Conservation (phyloP, 2,113 vertebrate genomes). For the Charadrius vociferus region DNA sequence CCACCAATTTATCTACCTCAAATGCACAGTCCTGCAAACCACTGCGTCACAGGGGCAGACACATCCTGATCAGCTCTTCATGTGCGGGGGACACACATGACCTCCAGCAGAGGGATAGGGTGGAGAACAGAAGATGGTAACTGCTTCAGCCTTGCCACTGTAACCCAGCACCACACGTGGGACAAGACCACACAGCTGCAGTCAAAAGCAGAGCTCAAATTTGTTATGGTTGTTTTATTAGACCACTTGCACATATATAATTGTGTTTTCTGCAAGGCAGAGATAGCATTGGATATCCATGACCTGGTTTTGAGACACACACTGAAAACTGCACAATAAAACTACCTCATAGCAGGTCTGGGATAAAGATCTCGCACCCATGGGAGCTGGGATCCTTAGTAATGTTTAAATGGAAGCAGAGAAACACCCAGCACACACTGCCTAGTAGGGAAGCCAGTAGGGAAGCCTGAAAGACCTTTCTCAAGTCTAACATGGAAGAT, state of each 20-base stretch:
- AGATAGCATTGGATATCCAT: not conserved
- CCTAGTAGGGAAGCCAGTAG: not conserved
- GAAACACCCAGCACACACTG: not conserved
- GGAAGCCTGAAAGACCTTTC: not conserved
- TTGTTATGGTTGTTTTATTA: not conserved
- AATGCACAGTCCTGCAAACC: not conserved
- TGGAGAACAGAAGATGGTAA: not conserved
- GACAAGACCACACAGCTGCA: not conserved
- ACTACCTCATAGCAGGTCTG: not conserved
- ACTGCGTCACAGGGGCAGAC: not conserved
- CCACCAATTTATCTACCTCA: not conserved
- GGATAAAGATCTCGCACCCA: not conserved
- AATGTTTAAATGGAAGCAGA: not conserved
- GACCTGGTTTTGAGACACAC: not conserved
- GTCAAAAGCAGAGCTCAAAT: not conserved
- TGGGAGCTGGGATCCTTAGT: not conserved
- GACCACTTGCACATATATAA: not conserved
- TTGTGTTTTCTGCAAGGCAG: not conserved
- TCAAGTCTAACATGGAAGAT: not conserved
- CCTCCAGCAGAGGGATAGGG: not conserved
- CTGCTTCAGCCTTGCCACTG: not conserved
- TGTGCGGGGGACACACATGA: not conserved
- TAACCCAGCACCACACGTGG: not conserved
- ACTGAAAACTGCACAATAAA: not conserved
- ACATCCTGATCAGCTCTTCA: not conserved